Conservation (phyloP, 2,888 invertebrate species). For the Aspidapion aeneum region DNA sequence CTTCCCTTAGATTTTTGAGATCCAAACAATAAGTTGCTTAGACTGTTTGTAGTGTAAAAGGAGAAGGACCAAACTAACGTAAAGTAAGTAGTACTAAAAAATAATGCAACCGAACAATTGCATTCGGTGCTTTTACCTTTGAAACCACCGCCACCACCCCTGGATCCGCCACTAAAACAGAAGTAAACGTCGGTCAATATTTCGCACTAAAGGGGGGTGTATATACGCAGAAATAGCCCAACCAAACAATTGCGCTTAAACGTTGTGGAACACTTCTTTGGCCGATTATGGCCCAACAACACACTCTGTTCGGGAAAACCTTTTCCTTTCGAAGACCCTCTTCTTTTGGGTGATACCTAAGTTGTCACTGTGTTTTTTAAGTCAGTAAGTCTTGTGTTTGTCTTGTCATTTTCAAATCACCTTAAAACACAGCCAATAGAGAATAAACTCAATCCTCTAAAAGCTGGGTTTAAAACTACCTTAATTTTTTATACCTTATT, state of each 20-base stretch:
- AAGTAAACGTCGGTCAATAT: constrained; percentile 59
- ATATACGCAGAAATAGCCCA: constrained; percentile 46
- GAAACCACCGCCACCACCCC: constrained; percentile 95
- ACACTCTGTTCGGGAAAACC: constrained; percentile 11
- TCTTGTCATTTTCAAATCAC: too few relatives aligned
- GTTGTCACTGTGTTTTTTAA: constrained; percentile 1
- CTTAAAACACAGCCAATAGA: too few relatives aligned
- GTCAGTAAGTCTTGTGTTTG: not conserved
- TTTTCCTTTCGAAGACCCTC: constrained; percentile 15
- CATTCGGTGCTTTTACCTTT: constrained; percentile 91
- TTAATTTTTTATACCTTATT: too few relatives aligned
- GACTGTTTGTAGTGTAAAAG: not conserved
- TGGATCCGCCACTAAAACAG: constrained; percentile 92
- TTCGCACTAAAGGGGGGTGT: constrained; percentile 53
- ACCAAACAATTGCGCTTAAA: constrained; percentile 15
- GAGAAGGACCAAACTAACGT: not conserved
- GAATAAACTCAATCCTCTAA: too few relatives aligned
- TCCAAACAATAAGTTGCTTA: not conserved
- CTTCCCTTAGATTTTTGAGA: not conserved
- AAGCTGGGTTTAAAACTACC: too few relatives aligned
- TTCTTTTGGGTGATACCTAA: constrained; percentile 12
- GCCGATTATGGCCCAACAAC: constrained; percentile 7
- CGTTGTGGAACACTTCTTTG: constrained; percentile 8
- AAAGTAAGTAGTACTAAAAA: not conserved
- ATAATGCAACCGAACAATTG: constrained; percentile 61